Percentiles rank a stretch among this genome's conserved stretches.
These are phyloP conservation scores for Rhineura floridana DNA, from an alignment of 2,113 vertebrate species.

Conservation along the genomic window DNA sequence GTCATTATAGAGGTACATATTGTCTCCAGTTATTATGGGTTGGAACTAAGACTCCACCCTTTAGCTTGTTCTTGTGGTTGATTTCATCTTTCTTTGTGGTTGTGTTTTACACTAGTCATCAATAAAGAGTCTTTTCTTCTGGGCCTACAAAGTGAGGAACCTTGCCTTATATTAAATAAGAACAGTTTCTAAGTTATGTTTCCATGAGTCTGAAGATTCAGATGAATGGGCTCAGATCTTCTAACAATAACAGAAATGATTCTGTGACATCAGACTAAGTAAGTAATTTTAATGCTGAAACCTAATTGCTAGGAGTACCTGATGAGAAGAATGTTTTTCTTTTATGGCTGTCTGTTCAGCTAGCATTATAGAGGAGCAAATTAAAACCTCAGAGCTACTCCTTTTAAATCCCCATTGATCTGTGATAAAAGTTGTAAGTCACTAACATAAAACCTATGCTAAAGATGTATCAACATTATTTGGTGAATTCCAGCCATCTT, in stretches of 20 bases:
- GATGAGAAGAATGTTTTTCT: not conserved
- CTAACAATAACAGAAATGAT: not conserved
- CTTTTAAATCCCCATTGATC: not conserved
- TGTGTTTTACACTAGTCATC: too few relatives aligned
- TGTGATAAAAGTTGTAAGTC: not conserved
- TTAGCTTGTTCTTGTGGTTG: too few relatives aligned
- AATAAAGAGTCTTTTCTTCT: too few relatives aligned
- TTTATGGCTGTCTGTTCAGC: not conserved
- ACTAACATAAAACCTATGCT: fast-evolving
- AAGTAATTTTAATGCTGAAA: too few relatives aligned
- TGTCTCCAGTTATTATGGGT: too few relatives aligned
- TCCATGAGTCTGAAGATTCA: not conserved
- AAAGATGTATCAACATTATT: not conserved
- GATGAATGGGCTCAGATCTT: not conserved
- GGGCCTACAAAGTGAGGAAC: too few relatives aligned
- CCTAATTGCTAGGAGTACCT: not conserved
- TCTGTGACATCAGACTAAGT: too few relatives aligned
- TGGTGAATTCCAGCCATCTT: not conserved
- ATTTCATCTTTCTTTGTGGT: too few relatives aligned
- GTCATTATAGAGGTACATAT: too few relatives aligned
- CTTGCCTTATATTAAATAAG: too few relatives aligned
- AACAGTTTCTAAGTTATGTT: not conserved
- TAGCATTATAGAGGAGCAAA: not conserved
- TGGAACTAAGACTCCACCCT: too few relatives aligned
- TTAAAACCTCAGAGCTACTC: not conserved